These are phyloP conservation scores for Xenentodon cancila DNA, from an alignment of 2,797 vertebrate species.

Conservation along the genomic window DNA sequence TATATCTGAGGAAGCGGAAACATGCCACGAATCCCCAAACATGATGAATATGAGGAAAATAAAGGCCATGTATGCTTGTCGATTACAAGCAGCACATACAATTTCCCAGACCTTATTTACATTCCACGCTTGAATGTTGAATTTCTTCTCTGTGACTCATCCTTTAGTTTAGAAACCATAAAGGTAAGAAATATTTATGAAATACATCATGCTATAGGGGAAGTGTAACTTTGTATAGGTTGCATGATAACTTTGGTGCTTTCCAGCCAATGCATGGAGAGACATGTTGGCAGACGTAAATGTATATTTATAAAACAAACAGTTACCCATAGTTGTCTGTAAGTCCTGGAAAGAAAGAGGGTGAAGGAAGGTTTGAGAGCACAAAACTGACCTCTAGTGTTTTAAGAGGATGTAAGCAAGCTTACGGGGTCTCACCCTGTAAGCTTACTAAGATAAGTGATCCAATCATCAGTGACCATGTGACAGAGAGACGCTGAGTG, in stretches of 20 bases:
- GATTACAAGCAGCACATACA: not conserved
- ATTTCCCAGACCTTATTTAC: constrained; percentile 3
- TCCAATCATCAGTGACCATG: constrained; percentile 9
- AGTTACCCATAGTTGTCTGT: constrained; percentile 5
- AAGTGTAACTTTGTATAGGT: too few relatives aligned
- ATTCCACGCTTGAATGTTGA: constrained; percentile 1
- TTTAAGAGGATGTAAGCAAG: constrained; percentile 8
- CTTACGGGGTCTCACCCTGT: constrained; percentile 7
- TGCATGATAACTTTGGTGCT: too few relatives aligned
- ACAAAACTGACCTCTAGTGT: constrained; percentile 58
- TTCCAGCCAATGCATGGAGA: too few relatives aligned
- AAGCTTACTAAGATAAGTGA: constrained; percentile 9
- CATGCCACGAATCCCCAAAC: constrained; percentile 20
- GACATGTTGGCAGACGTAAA: constrained; percentile 19
- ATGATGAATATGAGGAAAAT: not conserved
- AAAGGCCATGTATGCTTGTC: not conserved
- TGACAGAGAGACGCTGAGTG: constrained; percentile 7
- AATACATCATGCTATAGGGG: too few relatives aligned
- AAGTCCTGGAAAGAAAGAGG: constrained; percentile 3
- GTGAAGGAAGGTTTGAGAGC: not conserved
- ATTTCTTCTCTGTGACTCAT: constrained; percentile 14
- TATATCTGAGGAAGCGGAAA: constrained; percentile 36
- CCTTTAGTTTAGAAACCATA: not conserved
- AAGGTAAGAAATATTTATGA: too few relatives aligned
- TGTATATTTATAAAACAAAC: constrained; percentile 45